A percentile compares a stretch with the other conserved stretches of the same genome.
Evolutionary conservation across 2,888 invertebrate genomes (phyloP).

Genomic region (Apomyelois bistriatella): DNA sequence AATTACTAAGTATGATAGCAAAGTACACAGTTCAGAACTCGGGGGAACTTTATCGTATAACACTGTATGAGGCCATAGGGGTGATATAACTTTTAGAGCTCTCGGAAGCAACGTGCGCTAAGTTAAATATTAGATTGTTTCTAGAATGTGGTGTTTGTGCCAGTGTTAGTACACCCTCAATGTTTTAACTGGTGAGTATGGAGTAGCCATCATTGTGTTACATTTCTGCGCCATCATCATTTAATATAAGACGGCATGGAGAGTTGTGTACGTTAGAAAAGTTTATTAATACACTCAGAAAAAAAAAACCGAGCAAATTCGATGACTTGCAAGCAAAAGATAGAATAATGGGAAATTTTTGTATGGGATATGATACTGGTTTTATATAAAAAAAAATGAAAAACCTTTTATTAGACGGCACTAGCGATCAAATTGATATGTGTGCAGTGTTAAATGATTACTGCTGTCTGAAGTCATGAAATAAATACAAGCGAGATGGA

Average conservation of each 20-base stretch:
- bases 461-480: no score
- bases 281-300: neutral
- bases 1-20: neutral
- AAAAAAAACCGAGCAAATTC: neutral
- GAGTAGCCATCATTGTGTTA: conserved; percentile 29
- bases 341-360: neutral
- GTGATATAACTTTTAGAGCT: conserved; percentile 37
- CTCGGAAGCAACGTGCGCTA: conserved; percentile 44
- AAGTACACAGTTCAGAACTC: conserved; percentile 10
- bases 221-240: conserved; percentile 29
- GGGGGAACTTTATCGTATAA: conserved; percentile 17
- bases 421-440: no score
- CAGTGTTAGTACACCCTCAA: conserved; percentile 34
- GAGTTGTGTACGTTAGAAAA: conserved; percentile 36
- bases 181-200: conserved; percentile 40
- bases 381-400: no score
- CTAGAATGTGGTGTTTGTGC: conserved; percentile 52
- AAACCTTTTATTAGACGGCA: no score
- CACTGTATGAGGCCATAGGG: conserved; percentile 24
- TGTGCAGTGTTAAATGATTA: no score
- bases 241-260: conserved; percentile 28
- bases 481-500: no score
- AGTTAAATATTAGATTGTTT: conserved; percentile 48
- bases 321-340: neutral
- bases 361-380: no score